Evolutionary conservation across 2,113 vertebrate genomes (phyloP), one percentile per base, ranked within the genome.

Genomic region (Tachysurus fulvidraco): DNA sequence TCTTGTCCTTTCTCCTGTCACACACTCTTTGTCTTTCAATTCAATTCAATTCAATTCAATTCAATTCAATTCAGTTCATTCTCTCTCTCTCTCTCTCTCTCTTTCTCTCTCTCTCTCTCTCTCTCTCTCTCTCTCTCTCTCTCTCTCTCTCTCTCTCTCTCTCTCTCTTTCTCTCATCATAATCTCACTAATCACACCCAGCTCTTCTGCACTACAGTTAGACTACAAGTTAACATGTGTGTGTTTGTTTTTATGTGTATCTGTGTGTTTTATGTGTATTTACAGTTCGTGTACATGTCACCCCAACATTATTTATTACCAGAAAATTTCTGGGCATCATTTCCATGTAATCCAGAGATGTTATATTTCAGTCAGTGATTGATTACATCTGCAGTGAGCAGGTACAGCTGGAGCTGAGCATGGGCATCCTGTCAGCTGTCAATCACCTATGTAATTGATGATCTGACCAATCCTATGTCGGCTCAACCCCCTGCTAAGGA

Each of bases 401-500:
- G 28, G 1, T 83, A 85, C 87, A 90, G 86, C 88, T 90, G 87
- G 81, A 86, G 81, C 57, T 23, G 65, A 86, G 60, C 19, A 54
- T 46, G 78, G 79, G 62, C 69, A 71, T 60, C 46, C 80, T 60
- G 83, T 89, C 88, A 88, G 73, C 83, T 86, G 86, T 86, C 89
- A 89, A 3, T 89, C 88, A 84, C 11, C 60, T 28, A 57, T 85
- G 46, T 83, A 88, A 87, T 87, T 89, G 89, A 90, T 90, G 89
- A 90, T 85, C 67, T 83, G 86, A 84, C 89, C 88, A 85, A 89
- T 90, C 74, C 65, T 69, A 83, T 87, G 88, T 87, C 88, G 81
- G 74, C 74, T 86, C 74, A 86, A 84, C 88, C 89, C 89, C 89
- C 89, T 90, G 89, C 89, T 28, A 84, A 88, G 86, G 84, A 85